Conservation (phyloP, 2,888 invertebrate species). For the Elegia similella region DNA sequence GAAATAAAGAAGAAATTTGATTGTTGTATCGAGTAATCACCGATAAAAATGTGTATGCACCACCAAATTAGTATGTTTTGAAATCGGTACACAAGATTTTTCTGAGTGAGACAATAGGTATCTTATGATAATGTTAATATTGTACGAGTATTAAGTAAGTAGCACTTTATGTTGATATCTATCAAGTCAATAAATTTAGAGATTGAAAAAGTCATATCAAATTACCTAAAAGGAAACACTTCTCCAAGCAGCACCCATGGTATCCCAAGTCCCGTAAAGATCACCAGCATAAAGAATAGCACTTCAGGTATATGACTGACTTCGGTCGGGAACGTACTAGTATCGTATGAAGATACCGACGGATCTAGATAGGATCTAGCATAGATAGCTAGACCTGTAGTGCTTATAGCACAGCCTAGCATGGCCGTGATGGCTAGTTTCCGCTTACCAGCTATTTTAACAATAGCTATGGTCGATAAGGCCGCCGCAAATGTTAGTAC, state of each 20-base stretch:
- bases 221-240: conserved; percentile 81
- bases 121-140: too few species aligned
- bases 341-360: conserved; percentile 68
- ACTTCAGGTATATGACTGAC: conserved; percentile 62
- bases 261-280: conserved; percentile 65
- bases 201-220: background rate
- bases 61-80: too few species aligned
- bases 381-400: conserved; percentile 67
- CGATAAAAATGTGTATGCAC: too few species aligned
- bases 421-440: conserved; percentile 68
- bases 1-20: too few species aligned
- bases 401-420: conserved; percentile 59
- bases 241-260: conserved; percentile 82
- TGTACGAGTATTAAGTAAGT: too few species aligned
- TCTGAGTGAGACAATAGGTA: too few species aligned
- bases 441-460: conserved; percentile 72
- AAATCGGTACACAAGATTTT: too few species aligned
- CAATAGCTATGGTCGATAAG: conserved; percentile 38
- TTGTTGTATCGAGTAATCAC: too few species aligned
- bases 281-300: conserved; percentile 60
- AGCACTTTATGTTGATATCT: too few species aligned
- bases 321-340: conserved; percentile 56
- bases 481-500: conserved; percentile 57
- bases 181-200: background rate
- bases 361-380: conserved; percentile 52